Evolutionary conservation across 2,797 vertebrate species (phyloP).

Genomic region (Sciurus carolinensis): DNA sequence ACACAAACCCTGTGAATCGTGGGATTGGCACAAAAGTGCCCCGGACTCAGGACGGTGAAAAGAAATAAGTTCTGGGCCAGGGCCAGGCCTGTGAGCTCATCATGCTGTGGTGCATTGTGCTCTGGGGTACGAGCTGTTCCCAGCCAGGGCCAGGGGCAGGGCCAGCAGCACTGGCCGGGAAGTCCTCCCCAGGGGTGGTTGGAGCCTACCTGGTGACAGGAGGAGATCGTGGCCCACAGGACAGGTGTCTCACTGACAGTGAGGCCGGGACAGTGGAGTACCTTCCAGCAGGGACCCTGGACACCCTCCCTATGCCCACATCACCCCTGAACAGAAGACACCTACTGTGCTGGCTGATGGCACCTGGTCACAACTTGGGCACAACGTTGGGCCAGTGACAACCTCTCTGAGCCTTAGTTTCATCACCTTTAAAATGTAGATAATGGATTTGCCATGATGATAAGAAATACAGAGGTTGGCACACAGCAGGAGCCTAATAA

Average conservation of each 20-base stretch:
- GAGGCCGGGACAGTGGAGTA: not conserved
- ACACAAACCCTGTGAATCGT: fast-evolving
- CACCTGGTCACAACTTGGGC: not conserved
- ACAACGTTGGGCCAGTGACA: not conserved
- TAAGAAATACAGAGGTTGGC: not conserved
- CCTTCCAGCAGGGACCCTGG: not conserved
- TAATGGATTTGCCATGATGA: not conserved
- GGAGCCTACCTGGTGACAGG: no score
- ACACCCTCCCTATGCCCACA: fast-evolving
- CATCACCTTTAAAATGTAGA: not conserved
- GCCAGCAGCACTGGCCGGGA: not conserved
- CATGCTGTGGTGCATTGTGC: fast-evolving
- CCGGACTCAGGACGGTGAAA: not conserved
- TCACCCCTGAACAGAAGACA: not conserved
- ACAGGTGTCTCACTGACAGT: not conserved
- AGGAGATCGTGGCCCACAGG: not conserved
- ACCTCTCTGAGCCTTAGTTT: not conserved
- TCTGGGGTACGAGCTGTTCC: not conserved
- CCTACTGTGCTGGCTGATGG: not conserved
- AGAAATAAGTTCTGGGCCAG: not conserved
- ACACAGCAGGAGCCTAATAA: not conserved
- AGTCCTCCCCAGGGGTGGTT: not conserved
- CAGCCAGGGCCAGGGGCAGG: not conserved
- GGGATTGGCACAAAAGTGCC: not conserved
- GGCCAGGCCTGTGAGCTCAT: not conserved